These are phyloP conservation scores for Nansenia antarctica DNA, from an alignment of 2,113 vertebrate species.

Conservation along the genomic window DNA sequence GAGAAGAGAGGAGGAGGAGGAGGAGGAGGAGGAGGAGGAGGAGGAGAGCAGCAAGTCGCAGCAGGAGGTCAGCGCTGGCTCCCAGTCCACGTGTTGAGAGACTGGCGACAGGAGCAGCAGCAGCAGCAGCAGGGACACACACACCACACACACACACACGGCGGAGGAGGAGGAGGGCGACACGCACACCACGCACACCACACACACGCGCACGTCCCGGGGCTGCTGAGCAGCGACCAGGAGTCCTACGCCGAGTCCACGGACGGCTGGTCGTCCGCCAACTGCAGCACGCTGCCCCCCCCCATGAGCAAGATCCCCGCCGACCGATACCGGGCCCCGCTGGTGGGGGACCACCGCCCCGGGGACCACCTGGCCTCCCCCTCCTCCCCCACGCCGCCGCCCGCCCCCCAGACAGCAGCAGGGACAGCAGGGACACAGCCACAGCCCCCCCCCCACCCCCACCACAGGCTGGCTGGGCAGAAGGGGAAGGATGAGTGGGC, in stretches of 20 bases:
- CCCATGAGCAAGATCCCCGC: conserved; percentile 98
- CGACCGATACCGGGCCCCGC: conserved; percentile 89
- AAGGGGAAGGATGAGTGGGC: conserved; percentile 91
- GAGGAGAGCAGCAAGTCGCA: background rate
- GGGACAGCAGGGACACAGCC: too few species aligned
- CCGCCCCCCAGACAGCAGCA: too few species aligned
- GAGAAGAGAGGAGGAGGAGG: conserved; percentile 56
- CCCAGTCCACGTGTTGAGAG: conserved; percentile 89
- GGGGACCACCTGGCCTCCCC: conserved; percentile 66
- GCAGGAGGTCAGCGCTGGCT: conserved; percentile 82
- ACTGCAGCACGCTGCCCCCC: conserved; percentile 94
- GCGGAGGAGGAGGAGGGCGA: conserved; percentile 76
- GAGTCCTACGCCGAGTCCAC: conserved; percentile 97
- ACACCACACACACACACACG: background rate
- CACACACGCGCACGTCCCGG: conserved; percentile 70
- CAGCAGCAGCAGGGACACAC: conserved; percentile 79
- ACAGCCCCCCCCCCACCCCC: too few species aligned
- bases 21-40: conserved; percentile 49
- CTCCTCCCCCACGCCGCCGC: conserved; percentile 60
- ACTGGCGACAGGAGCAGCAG: conserved; percentile 84
- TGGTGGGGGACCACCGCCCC: too few species aligned
- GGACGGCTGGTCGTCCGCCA: conserved; percentile 94
- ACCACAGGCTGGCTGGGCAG: conserved; percentile 73
- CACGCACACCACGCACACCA: too few species aligned
- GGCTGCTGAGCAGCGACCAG: conserved; percentile 87